Conservation (phyloP, 2,797 vertebrate genomes). For the Masticophis lateralis region DNA sequence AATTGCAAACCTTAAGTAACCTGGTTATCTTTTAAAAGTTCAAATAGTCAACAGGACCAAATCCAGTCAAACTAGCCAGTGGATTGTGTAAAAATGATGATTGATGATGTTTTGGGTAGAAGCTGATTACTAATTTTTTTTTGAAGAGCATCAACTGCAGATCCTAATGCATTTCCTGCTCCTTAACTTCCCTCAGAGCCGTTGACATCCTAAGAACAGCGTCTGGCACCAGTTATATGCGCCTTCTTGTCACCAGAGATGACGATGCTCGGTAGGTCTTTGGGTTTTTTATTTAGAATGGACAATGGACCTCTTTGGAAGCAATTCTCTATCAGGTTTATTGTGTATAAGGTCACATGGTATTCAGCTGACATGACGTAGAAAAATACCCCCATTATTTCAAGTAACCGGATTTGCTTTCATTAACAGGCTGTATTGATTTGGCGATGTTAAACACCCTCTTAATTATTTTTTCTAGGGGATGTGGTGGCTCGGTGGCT, state of each 20-base stretch:
- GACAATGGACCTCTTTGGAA: background rate
- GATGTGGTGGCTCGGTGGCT: too few relatives aligned
- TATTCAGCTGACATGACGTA: background rate
- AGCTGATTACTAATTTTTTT: background rate
- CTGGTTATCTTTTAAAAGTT: background rate
- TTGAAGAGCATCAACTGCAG: background rate
- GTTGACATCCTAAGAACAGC: slow-evolving; percentile 86
- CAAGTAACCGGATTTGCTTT: background rate
- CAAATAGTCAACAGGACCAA: background rate
- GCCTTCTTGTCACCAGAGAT: slow-evolving; percentile 86
- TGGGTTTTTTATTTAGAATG: accelerated
- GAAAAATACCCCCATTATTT: background rate
- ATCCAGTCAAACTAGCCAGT: background rate
- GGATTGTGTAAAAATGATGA: background rate
- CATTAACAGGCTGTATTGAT: too few relatives aligned
- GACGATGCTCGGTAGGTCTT: slow-evolving; percentile 82
- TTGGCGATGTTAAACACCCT: background rate
- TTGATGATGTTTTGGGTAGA: background rate
- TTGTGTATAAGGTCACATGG: background rate
- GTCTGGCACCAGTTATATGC: slow-evolving; percentile 87
- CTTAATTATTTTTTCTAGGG: background rate
- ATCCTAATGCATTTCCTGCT: background rate
- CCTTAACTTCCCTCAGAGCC: slow-evolving; percentile 70
- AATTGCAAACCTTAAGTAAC: background rate
- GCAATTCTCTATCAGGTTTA: background rate